Evolutionary conservation across 2,888 invertebrate genomes (phyloP).

Genomic region (Agrilus mali): DNA sequence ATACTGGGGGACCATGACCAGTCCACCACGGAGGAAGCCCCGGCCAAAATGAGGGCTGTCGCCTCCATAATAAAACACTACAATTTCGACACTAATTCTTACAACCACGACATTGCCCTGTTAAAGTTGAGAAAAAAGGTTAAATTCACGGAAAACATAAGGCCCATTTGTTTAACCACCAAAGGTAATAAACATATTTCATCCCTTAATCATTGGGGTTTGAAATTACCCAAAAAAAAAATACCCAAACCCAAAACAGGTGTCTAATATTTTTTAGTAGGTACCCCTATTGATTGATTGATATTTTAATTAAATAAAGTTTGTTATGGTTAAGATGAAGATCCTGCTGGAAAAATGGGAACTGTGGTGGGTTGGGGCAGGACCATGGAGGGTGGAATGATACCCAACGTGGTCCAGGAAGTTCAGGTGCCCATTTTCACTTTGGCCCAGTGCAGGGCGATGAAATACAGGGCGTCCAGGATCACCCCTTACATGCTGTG

Average conservation of each 20-base stretch:
- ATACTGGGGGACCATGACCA: slow-evolving; percentile 79
- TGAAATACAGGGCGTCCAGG: slow-evolving; percentile 72
- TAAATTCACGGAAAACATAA: slow-evolving; percentile 58
- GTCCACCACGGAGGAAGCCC: slow-evolving; percentile 61
- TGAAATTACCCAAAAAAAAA: too few species aligned
- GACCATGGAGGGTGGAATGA: slow-evolving; percentile 66
- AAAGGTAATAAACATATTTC: not conserved
- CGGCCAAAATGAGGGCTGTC: slow-evolving; percentile 71
- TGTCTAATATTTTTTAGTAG: too few species aligned
- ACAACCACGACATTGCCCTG: slow-evolving; percentile 77
- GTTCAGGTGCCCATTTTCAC: slow-evolving; percentile 75
- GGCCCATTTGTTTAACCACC: slow-evolving; percentile 66
- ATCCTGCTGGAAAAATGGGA: slow-evolving; percentile 60
- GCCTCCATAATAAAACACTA: slow-evolving; percentile 65
- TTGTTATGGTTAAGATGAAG: slow-evolving; percentile 32
- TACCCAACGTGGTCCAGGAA: slow-evolving; percentile 70
- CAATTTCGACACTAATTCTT: slow-evolving; percentile 73
- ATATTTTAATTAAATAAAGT: too few species aligned
- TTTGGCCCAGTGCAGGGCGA: slow-evolving; percentile 62
- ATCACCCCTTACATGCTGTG: slow-evolving; percentile 80
- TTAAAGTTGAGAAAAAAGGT: slow-evolving; percentile 66
- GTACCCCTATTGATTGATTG: too few species aligned
- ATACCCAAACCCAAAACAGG: too few species aligned
- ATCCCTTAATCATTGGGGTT: too few species aligned
- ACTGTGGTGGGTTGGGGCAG: slow-evolving; percentile 82